Evolutionary conservation across 2,888 invertebrate species (phyloP), one percentile per base, ranked within the genome.

Genomic region (Epinotia brunnichana): DNA sequence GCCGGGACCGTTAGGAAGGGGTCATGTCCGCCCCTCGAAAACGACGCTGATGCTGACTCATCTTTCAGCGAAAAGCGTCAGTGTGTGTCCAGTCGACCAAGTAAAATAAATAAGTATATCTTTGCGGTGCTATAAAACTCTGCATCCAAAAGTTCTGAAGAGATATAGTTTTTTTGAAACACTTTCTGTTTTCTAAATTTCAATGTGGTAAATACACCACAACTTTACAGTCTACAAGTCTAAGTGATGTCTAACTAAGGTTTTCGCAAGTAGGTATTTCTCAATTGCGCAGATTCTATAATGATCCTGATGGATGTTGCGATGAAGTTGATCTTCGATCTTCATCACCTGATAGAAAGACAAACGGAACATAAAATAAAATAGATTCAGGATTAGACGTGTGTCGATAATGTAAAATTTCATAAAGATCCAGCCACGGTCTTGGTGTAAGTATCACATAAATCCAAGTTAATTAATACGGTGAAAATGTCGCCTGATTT

Each of bases 1-100:
- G 85, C 84, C 86, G 90, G 89, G 90, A 89, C 85, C 89, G 86
- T 86, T 89, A 86, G 89, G 90, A 89, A 88, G 86, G 88, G 87
- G 85, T 86, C 48, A 2, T n/a, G 41, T 39, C 69, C 51, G 41
- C 53, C 61, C 61, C 39, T 59, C 70, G 59, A 39, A 53, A 19
- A 39, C 13, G 21, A 48, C 1, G 48, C 48, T 7, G 48, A 13
- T 44, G 44, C 15, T 4, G 15, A n/a, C 48, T 48, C 48, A 7
- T 48, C 15, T 48, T 48, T 48, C 4, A 48, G 48, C 7, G 48
- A 48, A 48, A 13, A 2, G 48, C n/a, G 48, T 48, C 13, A 48
- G n/a, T 48, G 48, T 48, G 11, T 17, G 35, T 59, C 39, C 11
- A 39, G 17, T 17, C 4, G 60, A 24, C n/a, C 29, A 21, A 39